Conservation (phyloP, 2,797 vertebrate genomes). For the Heteromormyrus szaboi region DNA sequence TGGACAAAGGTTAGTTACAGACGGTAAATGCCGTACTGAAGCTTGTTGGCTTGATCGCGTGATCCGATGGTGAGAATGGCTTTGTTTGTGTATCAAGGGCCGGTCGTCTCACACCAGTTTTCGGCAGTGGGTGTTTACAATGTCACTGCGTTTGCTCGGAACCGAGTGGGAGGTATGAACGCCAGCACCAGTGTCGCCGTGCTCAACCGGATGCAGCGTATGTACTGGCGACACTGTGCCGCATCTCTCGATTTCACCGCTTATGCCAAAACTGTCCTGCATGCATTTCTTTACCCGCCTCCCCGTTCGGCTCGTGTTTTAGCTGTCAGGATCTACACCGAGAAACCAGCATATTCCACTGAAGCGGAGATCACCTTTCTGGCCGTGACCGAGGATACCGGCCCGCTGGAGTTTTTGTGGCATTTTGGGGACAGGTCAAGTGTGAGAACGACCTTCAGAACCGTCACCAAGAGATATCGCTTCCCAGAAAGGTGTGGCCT, state of each 20-base stretch:
- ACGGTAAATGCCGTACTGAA: not conserved
- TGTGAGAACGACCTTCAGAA: conserved; percentile 51
- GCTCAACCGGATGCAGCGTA: conserved; percentile 35
- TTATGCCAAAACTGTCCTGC: not conserved
- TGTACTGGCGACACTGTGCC: not conserved
- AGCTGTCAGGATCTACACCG: conserved; percentile 58
- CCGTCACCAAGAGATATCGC: conserved; percentile 52
- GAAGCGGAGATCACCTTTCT: conserved; percentile 56
- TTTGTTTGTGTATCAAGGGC: conserved; percentile 28
- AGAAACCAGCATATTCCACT: conserved; percentile 56
- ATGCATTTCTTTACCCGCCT: not conserved
- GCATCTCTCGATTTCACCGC: not conserved
- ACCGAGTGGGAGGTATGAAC: not conserved
- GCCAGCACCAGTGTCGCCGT: conserved; percentile 26
- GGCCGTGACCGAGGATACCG: conserved; percentile 45
- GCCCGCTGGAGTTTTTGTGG: conserved; percentile 61
- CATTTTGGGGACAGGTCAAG: conserved; percentile 60
- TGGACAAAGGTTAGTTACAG: not conserved
- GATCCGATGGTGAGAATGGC: not conserved
- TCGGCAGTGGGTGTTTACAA: conserved; percentile 7
- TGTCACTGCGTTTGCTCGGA: conserved; percentile 32
- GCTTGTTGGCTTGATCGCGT: not conserved
- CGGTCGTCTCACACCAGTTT: conserved; percentile 26
- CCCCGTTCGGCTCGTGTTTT: conserved; percentile 4
- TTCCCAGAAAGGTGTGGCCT: conserved; percentile 55